These are phyloP conservation scores for Tympanuchus pallidicinctus DNA, from an alignment of 2,113 vertebrate genomes.

Conservation along the genomic window DNA sequence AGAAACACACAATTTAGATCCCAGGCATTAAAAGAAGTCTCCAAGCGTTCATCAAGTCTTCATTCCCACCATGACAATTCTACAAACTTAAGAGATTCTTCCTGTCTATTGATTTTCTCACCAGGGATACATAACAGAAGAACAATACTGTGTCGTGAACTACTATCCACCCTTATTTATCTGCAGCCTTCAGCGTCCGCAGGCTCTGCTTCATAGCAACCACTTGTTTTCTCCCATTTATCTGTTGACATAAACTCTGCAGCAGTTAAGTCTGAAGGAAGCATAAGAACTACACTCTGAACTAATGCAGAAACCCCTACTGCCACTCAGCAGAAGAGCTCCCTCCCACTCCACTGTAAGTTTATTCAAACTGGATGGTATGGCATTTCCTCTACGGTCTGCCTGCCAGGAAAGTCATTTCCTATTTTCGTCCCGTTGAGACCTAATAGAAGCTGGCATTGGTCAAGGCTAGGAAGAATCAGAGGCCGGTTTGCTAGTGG, in stretches of 20 bases:
- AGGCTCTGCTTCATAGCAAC: neutral
- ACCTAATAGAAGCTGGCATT: constrained; percentile 48
- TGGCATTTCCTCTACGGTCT: constrained; percentile 43
- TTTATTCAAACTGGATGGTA: constrained; percentile 30
- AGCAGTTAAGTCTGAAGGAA: neutral
- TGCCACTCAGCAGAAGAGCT: neutral
- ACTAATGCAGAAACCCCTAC: neutral
- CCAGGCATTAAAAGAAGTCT: neutral
- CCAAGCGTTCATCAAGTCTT: neutral
- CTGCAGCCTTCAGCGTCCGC: neutral
- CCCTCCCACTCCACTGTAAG: neutral
- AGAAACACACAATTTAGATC: constrained; percentile 1
- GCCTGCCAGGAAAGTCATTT: constrained; percentile 46
- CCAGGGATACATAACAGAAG: constrained; percentile 26
- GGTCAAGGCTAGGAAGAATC: constrained; percentile 41
- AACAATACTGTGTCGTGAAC: neutral
- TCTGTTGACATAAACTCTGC: constrained; percentile 9
- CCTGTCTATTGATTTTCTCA: constrained; percentile 32
- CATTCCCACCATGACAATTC: neutral
- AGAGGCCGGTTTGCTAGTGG: constrained; percentile 49
- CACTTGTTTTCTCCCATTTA: neutral
- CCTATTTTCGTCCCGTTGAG: constrained; percentile 57
- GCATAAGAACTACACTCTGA: neutral
- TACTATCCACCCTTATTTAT: constrained; percentile 8
- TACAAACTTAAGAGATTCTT: neutral